Base-by-base conservation (phyloP, 2,113 vertebrate species). In the Pipa parva region DNA sequence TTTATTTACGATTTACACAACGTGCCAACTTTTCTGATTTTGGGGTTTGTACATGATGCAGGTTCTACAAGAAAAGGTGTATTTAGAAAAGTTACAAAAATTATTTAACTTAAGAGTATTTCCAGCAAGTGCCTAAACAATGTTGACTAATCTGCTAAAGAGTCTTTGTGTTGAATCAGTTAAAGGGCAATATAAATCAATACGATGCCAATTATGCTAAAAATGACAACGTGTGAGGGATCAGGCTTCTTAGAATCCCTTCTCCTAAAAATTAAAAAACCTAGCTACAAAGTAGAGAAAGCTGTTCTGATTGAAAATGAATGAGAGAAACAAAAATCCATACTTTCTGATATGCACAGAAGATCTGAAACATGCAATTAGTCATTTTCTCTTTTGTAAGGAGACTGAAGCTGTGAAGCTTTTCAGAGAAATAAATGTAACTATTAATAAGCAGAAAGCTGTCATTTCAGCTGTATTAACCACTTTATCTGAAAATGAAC, bases 191-290 rank as follows among this genome's bases (percentile, higher is more conserved):
- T 49, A 62, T 49, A 62, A 68, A 68, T 69, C 54, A 55, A 76
- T 61, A 31, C 71, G 45, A 21, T 13, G 9, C n/a, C 51, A 63
- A 73, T 73, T 73, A 72, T 18, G 56, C 22, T 50, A n/a, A 73
- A 75, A 73, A 12, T 22, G 29, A 75, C 71, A 59, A 46, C 15
- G 48, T 51, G 57, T 60, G 39, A 42, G 39, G 29, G 48, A 60
- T 52, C 63, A 39, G 42, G 37, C 58, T 57, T 57, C 29, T 52
- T 17, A 33, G 57, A 60, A 25, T 12, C 57, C 51, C 31, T n/a
- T 42, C 60, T 29, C 31, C 65, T 39, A 69, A 42, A 69, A 28
- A 69, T 50, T 24, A 39, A 21, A 59, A 69, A 59, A 42, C 28
- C 64, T 36, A 52, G 33, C 65, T 52, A 31, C 51, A 22, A 59